Conservation (phyloP, 2,888 invertebrate species). For the Liodrosophila aerea region DNA sequence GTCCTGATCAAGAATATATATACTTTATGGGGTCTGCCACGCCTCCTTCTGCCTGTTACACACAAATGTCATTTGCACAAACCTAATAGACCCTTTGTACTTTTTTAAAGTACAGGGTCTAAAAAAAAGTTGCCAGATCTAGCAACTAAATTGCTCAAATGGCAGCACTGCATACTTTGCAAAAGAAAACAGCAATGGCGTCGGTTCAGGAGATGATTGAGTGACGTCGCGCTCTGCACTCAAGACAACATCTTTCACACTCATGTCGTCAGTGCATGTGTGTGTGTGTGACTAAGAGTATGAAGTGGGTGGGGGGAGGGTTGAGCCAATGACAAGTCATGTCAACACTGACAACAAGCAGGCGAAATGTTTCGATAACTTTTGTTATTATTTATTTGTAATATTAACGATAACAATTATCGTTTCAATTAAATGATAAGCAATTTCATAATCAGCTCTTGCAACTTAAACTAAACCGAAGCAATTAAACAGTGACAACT, state of each 20-base stretch:
- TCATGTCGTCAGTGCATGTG: constrained; percentile 36
- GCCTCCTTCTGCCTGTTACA: no score
- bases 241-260: constrained; percentile 53
- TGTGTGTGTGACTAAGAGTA: not conserved
- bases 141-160: no score
- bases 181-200: constrained; percentile 51
- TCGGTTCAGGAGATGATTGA: constrained; percentile 39
- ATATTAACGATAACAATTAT: constrained; percentile 13
- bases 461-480: constrained; percentile 15
- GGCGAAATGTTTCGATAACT: no score
- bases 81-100: no score
- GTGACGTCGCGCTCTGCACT: constrained; percentile 29
- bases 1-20: no score
- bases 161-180: no score
- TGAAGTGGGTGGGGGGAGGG: not conserved
- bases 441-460: constrained; percentile 28
- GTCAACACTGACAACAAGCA: constrained; percentile 45
- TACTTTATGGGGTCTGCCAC: no score
- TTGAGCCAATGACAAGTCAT: constrained; percentile 35
- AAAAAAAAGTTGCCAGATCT: no score
- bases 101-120: no score
- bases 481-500: constrained; percentile 22
- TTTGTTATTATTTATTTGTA: no score
- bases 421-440: constrained; percentile 43
- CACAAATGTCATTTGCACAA: no score